Conservation (phyloP, 2,113 vertebrate species). For the Illadopsis cleaveri region DNA sequence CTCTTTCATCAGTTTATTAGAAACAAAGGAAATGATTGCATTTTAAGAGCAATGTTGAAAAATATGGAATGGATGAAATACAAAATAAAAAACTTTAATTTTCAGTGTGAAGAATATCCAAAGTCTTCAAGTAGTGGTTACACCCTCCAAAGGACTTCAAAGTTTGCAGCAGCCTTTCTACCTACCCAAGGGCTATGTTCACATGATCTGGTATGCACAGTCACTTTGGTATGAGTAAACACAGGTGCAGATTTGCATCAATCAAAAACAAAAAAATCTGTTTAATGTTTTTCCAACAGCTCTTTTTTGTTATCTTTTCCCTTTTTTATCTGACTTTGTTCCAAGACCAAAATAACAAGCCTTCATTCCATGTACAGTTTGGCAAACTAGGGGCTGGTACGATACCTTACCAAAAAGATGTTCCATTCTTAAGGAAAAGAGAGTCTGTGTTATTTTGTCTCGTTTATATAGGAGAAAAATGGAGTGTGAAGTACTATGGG, state of each 20-base stretch:
- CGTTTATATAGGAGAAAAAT: neutral
- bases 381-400: neutral
- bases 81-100: neutral
- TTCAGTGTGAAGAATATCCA: neutral
- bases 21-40: neutral
- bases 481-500: neutral
- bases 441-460: neutral
- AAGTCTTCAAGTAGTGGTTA: neutral
- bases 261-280: neutral
- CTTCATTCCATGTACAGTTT: neutral
- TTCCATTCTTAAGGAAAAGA: neutral
- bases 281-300: neutral
- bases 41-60: neutral
- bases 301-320: neutral
- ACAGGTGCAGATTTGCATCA: neutral
- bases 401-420: neutral
- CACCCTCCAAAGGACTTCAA: neutral
- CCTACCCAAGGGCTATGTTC: neutral
- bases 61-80: neutral
- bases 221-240: neutral
- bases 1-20: neutral
- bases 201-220: neutral
- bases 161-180: neutral
- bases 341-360: neutral
- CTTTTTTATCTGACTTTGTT: neutral